Percentiles rank a stretch among this genome's conserved stretches.
phyloP scores from a whole-genome alignment of 2,888 invertebrate genomes.

The Amblyjoppa fuscipennis region DNA sequence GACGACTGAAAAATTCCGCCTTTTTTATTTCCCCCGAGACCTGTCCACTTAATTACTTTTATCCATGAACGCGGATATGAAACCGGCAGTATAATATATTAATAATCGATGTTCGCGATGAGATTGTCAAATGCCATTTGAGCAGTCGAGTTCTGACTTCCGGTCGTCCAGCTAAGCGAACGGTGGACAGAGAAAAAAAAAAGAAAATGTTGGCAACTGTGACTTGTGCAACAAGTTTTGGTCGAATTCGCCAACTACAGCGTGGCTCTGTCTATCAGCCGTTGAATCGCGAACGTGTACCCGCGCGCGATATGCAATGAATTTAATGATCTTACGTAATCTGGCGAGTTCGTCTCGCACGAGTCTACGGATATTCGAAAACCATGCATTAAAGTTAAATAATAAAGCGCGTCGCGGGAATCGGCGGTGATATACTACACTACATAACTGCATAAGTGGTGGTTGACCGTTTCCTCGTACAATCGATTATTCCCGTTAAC shows the following conservation, averaged over 20 bases:
- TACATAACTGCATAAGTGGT: neutral
- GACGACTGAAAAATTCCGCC: neutral
- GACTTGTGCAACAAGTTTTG: constrained; percentile 57
- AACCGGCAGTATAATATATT: neutral
- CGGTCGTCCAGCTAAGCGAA: neutral
- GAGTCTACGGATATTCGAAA: constrained; percentile 10
- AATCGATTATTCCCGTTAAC: constrained; percentile 57
- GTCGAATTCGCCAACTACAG: constrained; percentile 57
- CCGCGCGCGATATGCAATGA: constrained; percentile 44
- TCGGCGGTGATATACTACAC: neutral
- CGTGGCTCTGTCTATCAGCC: neutral
- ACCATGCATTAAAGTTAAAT: constrained; percentile 39
- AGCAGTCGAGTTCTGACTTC: constrained; percentile 32
- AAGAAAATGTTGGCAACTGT: constrained; percentile 32
- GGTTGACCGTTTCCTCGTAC: constrained; percentile 59
- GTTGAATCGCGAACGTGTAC: neutral
- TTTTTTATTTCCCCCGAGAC: neutral
- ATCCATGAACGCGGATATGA: constrained; percentile 47
- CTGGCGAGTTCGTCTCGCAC: constrained; percentile 31
- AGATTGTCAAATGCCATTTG: constrained; percentile 56
- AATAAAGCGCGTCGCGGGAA: constrained; percentile 22
- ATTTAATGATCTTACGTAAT: constrained; percentile 60
- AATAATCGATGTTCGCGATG: constrained; percentile 31
- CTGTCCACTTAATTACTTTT: too few relatives aligned
- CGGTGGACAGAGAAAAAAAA: constrained; percentile 29